phyloP scores from a whole-genome alignment of 2,113 vertebrate species.

The Eleginops maclovinus region DNA sequence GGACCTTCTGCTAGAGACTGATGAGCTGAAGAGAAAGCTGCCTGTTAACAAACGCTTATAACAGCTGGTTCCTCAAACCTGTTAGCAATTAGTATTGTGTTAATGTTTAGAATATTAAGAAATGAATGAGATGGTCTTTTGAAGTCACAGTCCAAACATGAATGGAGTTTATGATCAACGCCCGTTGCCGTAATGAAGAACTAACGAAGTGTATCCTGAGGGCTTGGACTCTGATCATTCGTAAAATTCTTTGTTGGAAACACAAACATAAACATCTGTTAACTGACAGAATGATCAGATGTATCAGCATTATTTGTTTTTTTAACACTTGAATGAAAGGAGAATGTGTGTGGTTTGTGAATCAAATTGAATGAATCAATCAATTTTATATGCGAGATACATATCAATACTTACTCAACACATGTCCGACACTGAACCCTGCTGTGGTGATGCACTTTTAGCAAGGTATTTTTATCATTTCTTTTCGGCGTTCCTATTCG shows the following conservation, averaged over 20 bases:
- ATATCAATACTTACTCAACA: too few species aligned
- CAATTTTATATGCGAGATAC: too few species aligned
- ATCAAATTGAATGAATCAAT: too few species aligned
- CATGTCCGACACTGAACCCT: background rate
- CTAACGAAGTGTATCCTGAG: too few species aligned
- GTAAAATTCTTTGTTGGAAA: too few species aligned
- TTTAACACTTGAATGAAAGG: too few species aligned
- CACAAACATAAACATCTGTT: too few species aligned
- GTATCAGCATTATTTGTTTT: too few species aligned
- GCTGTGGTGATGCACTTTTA: background rate
- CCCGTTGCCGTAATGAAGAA: background rate
- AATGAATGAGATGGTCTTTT: conserved; percentile 23
- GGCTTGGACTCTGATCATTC: too few species aligned
- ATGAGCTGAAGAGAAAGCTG: conserved; percentile 10
- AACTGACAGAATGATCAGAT: too few species aligned
- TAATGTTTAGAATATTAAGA: conserved; percentile 42
- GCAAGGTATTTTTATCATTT: background rate
- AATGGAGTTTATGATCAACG: background rate
- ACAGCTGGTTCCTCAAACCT: conserved; percentile 29
- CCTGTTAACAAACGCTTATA: conserved; percentile 5
- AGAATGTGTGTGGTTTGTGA: too few species aligned
- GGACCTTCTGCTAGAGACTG: conserved; percentile 7
- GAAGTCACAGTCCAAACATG: conserved; percentile 23
- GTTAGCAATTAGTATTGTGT: conserved; percentile 16
- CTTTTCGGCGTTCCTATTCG: background rate